Conservation (phyloP, 1,140 invertebrate genomes). For the Papilio aristodemus region DNA sequence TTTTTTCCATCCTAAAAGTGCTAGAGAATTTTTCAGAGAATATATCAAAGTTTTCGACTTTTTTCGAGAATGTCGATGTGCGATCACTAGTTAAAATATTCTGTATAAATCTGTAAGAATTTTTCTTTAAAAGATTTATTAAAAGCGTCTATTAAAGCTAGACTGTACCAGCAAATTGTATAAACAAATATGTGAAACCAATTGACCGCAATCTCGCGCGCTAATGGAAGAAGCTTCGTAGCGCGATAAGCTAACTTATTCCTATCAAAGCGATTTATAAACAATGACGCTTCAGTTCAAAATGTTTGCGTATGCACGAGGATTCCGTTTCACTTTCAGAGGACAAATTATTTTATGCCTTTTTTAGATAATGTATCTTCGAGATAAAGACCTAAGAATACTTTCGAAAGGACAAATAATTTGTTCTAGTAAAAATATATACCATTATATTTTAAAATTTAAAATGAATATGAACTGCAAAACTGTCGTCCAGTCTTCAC, state of each 20-base stretch:
- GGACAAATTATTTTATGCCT: constrained; percentile 15
- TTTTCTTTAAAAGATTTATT: background rate
- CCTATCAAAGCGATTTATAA: constrained; percentile 33
- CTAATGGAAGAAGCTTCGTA: constrained; percentile 32
- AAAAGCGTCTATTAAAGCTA: background rate
- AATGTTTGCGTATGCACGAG: constrained; percentile 23
- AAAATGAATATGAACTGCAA: no score
- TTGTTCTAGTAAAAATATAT: no score
- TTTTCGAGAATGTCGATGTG: no score
- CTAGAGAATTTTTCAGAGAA: no score
- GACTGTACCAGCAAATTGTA: constrained; percentile 13
- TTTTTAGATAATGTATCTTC: constrained; percentile 11
- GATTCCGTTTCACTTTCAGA: background rate
- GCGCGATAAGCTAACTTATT: constrained; percentile 29
- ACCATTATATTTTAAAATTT: no score
- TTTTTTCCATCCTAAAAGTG: no score
- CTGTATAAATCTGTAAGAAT: background rate
- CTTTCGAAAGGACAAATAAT: background rate
- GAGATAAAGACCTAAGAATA: background rate
- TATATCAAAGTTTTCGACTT: no score
- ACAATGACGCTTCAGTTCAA: constrained; percentile 20
- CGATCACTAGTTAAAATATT: background rate
- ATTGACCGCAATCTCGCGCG: constrained; percentile 27
- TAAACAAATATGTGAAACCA: constrained; percentile 29
- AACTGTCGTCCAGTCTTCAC: no score